Base-by-base conservation (phyloP, 2,888 invertebrate species). In the Drosophila anomalata region DNA sequence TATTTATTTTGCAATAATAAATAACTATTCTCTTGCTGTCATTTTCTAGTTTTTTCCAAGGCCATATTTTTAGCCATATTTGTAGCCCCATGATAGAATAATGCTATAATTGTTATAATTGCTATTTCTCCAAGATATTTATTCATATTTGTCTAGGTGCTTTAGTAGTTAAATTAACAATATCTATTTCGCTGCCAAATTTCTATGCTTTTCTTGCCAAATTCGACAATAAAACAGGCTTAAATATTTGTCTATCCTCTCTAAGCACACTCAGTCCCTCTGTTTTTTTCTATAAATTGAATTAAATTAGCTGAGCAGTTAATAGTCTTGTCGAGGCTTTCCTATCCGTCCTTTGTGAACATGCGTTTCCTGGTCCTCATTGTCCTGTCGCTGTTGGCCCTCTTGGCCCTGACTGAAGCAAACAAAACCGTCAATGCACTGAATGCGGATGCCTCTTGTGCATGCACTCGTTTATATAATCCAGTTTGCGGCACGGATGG, bases 281-380 rank as follows among this genome's bases (percentile, higher is more conserved):
- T n/a, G 22, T 9, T 9, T 17, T 44, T 44, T 36, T 65, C 29
- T 76, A 74, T 66, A 70, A 76, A 74, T 67, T 42, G 31, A 53
- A 55, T 62, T 4, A 50, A 54, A 26, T 17, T 24, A 46, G 26
- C n/a, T 58, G 52, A 36, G 24, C 14, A 12, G 66, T 41, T 53
- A 53, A 66, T 29, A 81, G 82, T 80, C 58, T 61, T 46, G 61
- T 36, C 50, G 42, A 73, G 57, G 51, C 48, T 44, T 53, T 57
- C 41, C 52, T 44, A 52, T 53, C 42, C 26, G 8, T n/a, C 41
- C 24, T 41, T 17, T 11, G 17, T 50, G 67, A 61, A 12, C 26
- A 86, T 87, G 88, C 79, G 85, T 12, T 71, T 77, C 39, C 56
- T 75, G 56, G 81, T 74, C 14, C 8, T 87, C 7, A 69, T 83